Percentiles rank a stretch among this genome's conserved stretches.
Conservation (phyloP, 2,888 invertebrate genomes). For the Aphidoletes aphidimyza region DNA sequence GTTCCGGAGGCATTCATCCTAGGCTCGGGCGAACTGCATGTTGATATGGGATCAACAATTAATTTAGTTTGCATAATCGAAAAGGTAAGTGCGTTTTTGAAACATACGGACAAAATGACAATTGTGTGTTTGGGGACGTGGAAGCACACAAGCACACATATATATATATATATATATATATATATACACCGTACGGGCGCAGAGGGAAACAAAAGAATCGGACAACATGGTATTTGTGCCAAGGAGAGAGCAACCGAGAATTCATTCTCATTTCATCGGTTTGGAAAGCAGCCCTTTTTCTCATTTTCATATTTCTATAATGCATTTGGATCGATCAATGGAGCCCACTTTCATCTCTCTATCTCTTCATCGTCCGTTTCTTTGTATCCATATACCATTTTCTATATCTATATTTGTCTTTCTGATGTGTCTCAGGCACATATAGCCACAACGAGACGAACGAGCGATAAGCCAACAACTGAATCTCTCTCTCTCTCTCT, state of each 20-base stretch:
- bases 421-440: too few species aligned
- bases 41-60: slow-evolving; percentile 89
- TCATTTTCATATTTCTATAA: neutral
- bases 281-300: neutral
- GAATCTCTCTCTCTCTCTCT: neutral
- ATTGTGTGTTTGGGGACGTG: too few species aligned
- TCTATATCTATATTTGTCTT: too few species aligned
- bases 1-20: slow-evolving; percentile 91
- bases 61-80: slow-evolving; percentile 91
- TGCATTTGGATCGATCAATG: slow-evolving; percentile 1
- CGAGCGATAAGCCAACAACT: neutral
- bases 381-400: too few species aligned
- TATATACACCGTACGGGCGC: slow-evolving; percentile 6
- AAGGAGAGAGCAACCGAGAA: neutral
- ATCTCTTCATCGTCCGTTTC: too few species aligned
- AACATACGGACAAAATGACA: neutral
- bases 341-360: too few species aligned
- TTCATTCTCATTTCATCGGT: neutral
- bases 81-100: slow-evolving; percentile 73
- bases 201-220: slow-evolving; percentile 8
- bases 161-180: neutral
- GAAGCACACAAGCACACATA: neutral
- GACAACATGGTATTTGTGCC: neutral
- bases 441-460: neutral
- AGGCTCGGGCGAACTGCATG: slow-evolving; percentile 88